A percentile compares a stretch with the other conserved stretches of the same genome.
phyloP scores from a whole-genome alignment of 2,797 vertebrate species.

The Orestias chungarensis region DNA sequence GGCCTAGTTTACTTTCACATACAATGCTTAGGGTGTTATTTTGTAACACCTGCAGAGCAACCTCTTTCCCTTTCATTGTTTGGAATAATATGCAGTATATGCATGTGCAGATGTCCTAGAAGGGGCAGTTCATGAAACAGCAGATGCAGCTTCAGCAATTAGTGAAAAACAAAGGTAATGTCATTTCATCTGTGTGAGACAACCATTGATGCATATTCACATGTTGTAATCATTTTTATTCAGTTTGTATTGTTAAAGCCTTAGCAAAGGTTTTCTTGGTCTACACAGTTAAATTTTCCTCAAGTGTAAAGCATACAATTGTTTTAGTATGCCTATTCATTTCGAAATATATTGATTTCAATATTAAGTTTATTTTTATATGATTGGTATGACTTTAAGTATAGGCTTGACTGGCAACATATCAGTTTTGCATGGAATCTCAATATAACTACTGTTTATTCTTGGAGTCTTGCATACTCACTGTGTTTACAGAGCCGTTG shows the following conservation, averaged over 20 bases:
- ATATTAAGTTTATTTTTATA: not conserved
- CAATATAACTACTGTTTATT: slow-evolving; percentile 64
- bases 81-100: too few species aligned
- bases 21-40: too few species aligned
- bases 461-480: slow-evolving; percentile 33
- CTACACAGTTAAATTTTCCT: not conserved
- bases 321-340: not conserved
- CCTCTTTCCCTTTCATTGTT: too few species aligned
- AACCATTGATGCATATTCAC: too few species aligned
- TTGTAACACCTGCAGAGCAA: too few species aligned
- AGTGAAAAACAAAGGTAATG: too few species aligned
- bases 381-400: slow-evolving; percentile 1
- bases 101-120: too few species aligned
- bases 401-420: slow-evolving; percentile 55
- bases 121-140: too few species aligned
- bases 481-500: slow-evolving; percentile 46
- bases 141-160: too few species aligned
- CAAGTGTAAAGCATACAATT: not conserved
- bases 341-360: not conserved
- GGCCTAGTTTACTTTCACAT: too few species aligned
- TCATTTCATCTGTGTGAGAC: too few species aligned
- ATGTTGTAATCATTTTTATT: not conserved
- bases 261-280: not conserved
- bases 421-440: slow-evolving; percentile 57
- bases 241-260: not conserved